Evolutionary conservation across 2,113 vertebrate genomes (phyloP).

Genomic region (Ptychochromis oligacanthus): DNA sequence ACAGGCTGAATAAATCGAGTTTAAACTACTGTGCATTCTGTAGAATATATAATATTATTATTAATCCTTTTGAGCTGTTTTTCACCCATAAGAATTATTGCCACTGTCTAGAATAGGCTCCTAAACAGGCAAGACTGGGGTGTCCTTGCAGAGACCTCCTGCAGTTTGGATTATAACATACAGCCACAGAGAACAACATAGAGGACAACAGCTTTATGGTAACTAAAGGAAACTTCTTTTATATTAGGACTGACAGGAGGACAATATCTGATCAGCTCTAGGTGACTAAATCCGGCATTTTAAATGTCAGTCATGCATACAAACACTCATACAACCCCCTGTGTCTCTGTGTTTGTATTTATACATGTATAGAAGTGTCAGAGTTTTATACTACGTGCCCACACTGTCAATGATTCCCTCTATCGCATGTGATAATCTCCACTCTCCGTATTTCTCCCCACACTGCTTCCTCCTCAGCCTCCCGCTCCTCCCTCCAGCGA

Average conservation of each 20-base stretch:
- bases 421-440: slow-evolving; percentile 47
- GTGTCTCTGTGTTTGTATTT: slow-evolving; percentile 8
- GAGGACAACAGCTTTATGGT: slow-evolving; percentile 6
- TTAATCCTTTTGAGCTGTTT: neutral
- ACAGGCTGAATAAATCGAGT: rapidly evolving
- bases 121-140: neutral
- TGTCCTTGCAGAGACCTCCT: slow-evolving; percentile 39
- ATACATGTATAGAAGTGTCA: slow-evolving; percentile 24
- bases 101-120: slow-evolving; percentile 24
- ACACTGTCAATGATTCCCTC: slow-evolving; percentile 46
- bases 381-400: slow-evolving; percentile 45
- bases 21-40: neutral
- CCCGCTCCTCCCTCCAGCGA: slow-evolving; percentile 9
- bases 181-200: slow-evolving; percentile 13
- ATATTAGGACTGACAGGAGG: neutral
- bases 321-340: neutral
- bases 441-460: slow-evolving; percentile 21
- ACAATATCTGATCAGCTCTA: slow-evolving; percentile 25
- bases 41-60: neutral
- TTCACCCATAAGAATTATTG: slow-evolving; percentile 5
- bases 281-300: slow-evolving; percentile 30
- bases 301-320: slow-evolving; percentile 37
- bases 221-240: slow-evolving; percentile 26
- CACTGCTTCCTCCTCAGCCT: slow-evolving; percentile 16
- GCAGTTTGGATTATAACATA: slow-evolving; percentile 37